Evolutionary conservation across 1,140 invertebrate species (phyloP).

Genomic region (Ruditapes philippinarum): DNA sequence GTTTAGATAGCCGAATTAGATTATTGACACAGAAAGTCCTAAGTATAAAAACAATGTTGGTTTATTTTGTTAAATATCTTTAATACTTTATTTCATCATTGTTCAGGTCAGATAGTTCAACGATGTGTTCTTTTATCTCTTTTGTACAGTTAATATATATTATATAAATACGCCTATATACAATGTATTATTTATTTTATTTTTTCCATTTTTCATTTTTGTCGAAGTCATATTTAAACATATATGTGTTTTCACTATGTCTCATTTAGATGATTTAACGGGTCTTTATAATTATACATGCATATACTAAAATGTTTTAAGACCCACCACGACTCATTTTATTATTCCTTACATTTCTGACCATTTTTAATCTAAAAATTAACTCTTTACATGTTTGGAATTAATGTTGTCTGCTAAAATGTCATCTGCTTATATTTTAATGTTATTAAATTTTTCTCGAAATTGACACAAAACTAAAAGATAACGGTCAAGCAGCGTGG

Average conservation of each 20-base stretch:
- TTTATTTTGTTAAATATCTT: conserved; percentile 24
- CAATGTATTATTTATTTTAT: conserved; percentile 24
- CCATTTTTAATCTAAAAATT: too few relatives aligned
- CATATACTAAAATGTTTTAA: too few relatives aligned
- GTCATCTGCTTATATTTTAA: too few relatives aligned
- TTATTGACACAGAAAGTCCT: too few relatives aligned
- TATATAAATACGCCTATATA: conserved; percentile 32
- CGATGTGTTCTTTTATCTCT: conserved; percentile 1
- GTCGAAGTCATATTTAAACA: background rate
- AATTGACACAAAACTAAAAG: background rate
- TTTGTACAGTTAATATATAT: conserved; percentile 25
- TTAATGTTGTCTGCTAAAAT: too few relatives aligned
- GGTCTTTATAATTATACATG: conserved; percentile 19
- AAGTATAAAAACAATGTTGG: background rate
- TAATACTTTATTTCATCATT: too few relatives aligned
- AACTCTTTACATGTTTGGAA: too few relatives aligned
- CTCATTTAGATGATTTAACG: conserved; percentile 17
- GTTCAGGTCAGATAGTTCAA: background rate
- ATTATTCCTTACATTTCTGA: too few relatives aligned
- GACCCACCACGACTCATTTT: too few relatives aligned
- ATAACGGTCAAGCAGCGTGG: too few relatives aligned
- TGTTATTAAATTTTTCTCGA: background rate
- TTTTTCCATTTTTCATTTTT: background rate
- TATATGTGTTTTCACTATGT: conserved; percentile 2
- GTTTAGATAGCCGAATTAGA: too few relatives aligned